A percentile compares a stretch with the other conserved stretches of the same genome.
These are phyloP conservation scores for Brachypodius melanocephalos DNA, from an alignment of 2,113 vertebrate genomes.

Conservation along the genomic window DNA sequence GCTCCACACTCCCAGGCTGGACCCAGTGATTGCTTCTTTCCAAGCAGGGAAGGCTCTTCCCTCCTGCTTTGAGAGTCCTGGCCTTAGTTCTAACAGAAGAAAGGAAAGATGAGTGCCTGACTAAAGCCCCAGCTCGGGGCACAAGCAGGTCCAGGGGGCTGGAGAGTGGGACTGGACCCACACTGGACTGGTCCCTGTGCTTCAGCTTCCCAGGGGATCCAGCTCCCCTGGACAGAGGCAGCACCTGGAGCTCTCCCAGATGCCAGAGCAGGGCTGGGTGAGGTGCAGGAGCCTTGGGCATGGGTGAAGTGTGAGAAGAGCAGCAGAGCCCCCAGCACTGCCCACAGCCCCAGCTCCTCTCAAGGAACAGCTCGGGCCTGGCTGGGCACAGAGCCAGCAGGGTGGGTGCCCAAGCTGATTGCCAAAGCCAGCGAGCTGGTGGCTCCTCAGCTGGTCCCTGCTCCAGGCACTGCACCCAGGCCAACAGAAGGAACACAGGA, in stretches of 20 bases:
- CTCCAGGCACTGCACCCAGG: neutral
- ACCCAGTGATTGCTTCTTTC: neutral
- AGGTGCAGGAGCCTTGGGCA: neutral
- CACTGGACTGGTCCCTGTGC: neutral
- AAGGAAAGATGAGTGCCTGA: neutral
- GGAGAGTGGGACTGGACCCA: no score
- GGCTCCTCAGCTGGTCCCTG: neutral
- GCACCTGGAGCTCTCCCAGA: rapidly evolving
- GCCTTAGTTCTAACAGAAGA: neutral
- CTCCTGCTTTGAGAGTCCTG: neutral
- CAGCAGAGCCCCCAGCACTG: neutral
- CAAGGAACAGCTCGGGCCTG: rapidly evolving
- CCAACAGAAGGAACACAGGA: neutral
- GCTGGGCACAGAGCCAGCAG: neutral
- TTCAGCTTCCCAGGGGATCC: neutral
- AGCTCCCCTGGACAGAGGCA: neutral
- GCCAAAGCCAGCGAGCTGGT: neutral
- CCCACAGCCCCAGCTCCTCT: rapidly evolving
- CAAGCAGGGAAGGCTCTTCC: neutral
- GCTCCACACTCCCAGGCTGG: rapidly evolving
- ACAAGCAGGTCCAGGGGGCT: neutral
- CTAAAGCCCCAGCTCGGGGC: neutral
- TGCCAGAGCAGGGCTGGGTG: neutral
- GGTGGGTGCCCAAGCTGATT: neutral
- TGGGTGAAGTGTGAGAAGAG: neutral